A percentile compares a stretch with the other conserved stretches of the same genome.
Conservation (phyloP, 1,140 invertebrate species). For the Drosophila obscura region DNA sequence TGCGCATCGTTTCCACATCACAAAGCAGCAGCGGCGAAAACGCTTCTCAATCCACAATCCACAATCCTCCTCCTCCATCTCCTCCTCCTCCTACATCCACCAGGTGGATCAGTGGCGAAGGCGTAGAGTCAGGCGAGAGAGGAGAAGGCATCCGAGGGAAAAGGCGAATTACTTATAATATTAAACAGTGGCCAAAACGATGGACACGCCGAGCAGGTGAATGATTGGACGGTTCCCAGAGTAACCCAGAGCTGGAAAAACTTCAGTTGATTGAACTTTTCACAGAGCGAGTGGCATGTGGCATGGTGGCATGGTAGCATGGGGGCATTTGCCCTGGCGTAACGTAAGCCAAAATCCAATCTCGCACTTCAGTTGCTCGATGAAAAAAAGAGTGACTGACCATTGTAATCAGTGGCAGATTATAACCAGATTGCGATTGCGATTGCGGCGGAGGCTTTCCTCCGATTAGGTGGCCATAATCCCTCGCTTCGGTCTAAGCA, state of each 20-base stretch:
- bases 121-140: not conserved
- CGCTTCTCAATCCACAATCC: not conserved
- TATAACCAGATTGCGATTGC: conserved; percentile 50
- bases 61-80: not conserved
- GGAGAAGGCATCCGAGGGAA: not conserved
- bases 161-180: conserved; percentile 69
- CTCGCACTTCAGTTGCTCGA: conserved; percentile 50
- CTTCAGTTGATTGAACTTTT: conserved; percentile 64
- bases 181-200: conserved; percentile 67
- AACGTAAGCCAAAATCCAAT: conserved; percentile 63
- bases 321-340: not conserved
- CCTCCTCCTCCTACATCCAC: not conserved
- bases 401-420: conserved; percentile 49
- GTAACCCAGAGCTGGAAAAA: conserved; percentile 31
- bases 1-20: conserved; percentile 81
- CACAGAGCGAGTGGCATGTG: not conserved
- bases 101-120: no score
- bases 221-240: conserved; percentile 45
- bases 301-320: not conserved
- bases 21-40: conserved; percentile 52
- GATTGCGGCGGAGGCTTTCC: conserved; percentile 18
- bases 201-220: conserved; percentile 65
- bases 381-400: conserved; percentile 20
- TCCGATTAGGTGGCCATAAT: conserved; percentile 46
- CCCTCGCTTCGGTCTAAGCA: conserved; percentile 41